Percentiles rank a stretch among this genome's conserved stretches.
phyloP scores from a whole-genome alignment of 1,140 invertebrate genomes.

The Dysdera silvatica region DNA sequence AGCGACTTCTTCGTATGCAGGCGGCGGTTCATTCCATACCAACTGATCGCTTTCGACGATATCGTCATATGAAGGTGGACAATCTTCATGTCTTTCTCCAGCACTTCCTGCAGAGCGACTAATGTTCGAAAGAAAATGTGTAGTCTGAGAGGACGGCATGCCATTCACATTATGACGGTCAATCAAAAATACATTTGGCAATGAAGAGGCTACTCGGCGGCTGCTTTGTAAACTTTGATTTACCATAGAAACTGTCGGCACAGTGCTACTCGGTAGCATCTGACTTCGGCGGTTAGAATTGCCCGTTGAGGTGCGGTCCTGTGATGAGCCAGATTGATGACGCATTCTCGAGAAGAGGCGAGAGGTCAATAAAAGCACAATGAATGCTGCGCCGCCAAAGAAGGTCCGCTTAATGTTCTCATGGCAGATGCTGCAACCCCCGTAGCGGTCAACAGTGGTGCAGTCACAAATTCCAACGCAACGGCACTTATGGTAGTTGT shows the following conservation, averaged over 20 bases:
- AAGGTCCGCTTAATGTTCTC: conserved; percentile 26
- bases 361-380: conserved; percentile 12
- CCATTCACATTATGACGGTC: conserved; percentile 16
- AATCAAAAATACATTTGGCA: conserved; percentile 25
- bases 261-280: conserved; percentile 19
- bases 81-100: conserved; percentile 10
- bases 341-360: conserved; percentile 15
- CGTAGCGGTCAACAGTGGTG: conserved; percentile 13
- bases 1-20: conserved; percentile 20
- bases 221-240: conserved; percentile 4
- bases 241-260: conserved; percentile 14
- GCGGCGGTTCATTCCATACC: conserved; percentile 23
- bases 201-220: conserved; percentile 9
- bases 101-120: conserved; percentile 8
- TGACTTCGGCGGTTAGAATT: conserved; percentile 1
- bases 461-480: conserved; percentile 23
- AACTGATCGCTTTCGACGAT: conserved; percentile 15
- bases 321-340: conserved; percentile 4
- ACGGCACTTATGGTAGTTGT: conserved; percentile 23
- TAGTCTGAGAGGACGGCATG: conserved; percentile 19
- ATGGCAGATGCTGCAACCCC: conserved; percentile 23
- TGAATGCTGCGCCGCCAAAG: conserved; percentile 27
- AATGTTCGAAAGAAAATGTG: conserved; percentile 11
- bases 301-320: conserved; percentile 5
- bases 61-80: conserved; percentile 22